phyloP scores from a whole-genome alignment of 2,797 vertebrate genomes.

The Aeoliscus strigatus region DNA sequence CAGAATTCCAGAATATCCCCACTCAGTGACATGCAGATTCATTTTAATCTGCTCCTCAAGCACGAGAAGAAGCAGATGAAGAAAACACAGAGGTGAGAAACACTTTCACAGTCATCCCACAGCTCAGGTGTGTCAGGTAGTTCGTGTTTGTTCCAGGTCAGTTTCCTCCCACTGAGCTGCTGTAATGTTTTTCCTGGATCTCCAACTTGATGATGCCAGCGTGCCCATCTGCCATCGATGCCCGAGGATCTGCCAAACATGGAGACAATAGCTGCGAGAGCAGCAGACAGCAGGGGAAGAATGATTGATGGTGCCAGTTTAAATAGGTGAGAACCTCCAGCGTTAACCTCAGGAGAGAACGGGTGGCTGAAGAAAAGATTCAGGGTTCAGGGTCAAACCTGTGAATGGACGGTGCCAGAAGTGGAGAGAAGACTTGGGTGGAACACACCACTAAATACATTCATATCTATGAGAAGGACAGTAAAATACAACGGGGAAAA shows the following conservation, averaged over 20 bases:
- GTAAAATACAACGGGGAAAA: too few species aligned
- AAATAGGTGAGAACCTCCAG: slow-evolving; percentile 32
- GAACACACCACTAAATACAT: too few species aligned
- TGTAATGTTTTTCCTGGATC: slow-evolving; percentile 18
- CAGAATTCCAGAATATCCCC: too few species aligned
- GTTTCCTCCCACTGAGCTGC: slow-evolving; percentile 19
- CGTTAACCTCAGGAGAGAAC: slow-evolving; percentile 27
- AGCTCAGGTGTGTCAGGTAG: slow-evolving; percentile 42
- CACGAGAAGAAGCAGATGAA: slow-evolving; percentile 4
- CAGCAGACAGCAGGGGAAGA: slow-evolving; percentile 36
- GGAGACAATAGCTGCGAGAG: slow-evolving; percentile 54
- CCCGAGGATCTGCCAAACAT: slow-evolving; percentile 47
- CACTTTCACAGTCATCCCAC: slow-evolving; percentile 4
- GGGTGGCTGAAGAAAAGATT: slow-evolving; percentile 22
- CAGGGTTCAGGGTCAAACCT: slow-evolving; percentile 30
- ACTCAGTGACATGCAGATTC: neutral
- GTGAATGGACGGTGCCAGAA: slow-evolving; percentile 29
- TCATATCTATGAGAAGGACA: too few species aligned
- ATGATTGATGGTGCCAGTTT: slow-evolving; percentile 53
- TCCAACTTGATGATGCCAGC: slow-evolving; percentile 27
- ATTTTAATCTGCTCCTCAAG: slow-evolving; percentile 9
- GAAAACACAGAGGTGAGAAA: slow-evolving; percentile 1
- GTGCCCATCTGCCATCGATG: slow-evolving; percentile 54
- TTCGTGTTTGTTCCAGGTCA: slow-evolving; percentile 25
- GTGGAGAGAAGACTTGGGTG: too few species aligned